phyloP scores from a whole-genome alignment of 2,888 invertebrate genomes.

The Endotricha flammealis region DNA sequence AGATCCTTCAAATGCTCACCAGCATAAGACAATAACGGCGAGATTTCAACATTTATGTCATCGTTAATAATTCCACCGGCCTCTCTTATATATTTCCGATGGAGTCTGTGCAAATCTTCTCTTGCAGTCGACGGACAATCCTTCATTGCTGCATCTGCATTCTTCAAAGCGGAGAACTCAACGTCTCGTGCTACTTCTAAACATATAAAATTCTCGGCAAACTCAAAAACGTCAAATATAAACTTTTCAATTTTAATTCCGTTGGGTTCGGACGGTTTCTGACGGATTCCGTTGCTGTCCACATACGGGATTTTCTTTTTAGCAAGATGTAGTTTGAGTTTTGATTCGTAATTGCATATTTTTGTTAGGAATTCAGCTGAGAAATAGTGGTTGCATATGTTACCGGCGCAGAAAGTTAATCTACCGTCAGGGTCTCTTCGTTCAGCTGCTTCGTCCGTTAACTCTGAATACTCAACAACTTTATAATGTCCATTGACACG shows the following conservation, averaged over 20 bases:
- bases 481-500: constrained; percentile 93
- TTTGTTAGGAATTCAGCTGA: constrained; percentile 88
- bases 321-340: constrained; percentile 94
- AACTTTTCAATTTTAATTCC: constrained; percentile 99
- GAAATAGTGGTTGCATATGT: constrained; percentile 99
- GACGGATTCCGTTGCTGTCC: constrained; percentile 82
- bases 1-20: constrained; percentile 89
- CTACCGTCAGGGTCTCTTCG: constrained; percentile 86
- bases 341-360: constrained; percentile 85
- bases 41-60: constrained; percentile 89
- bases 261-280: constrained; percentile 90
- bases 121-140: constrained; percentile 95
- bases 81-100: constrained; percentile 86
- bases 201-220: constrained; percentile 92
- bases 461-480: constrained; percentile 98
- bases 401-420: constrained; percentile 95
- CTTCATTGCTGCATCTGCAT: constrained; percentile 90
- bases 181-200: constrained; percentile 94
- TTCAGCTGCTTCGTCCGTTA: constrained; percentile 91
- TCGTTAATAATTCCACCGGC: constrained; percentile 88
- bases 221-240: constrained; percentile 98
- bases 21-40: constrained; percentile 92
- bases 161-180: constrained; percentile 98
- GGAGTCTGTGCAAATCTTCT: constrained; percentile 85
- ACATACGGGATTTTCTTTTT: constrained; percentile 97